Evolutionary conservation across 2,888 invertebrate species (phyloP), one percentile per base, ranked within the genome.

Genomic region (Nomada fucata): DNA sequence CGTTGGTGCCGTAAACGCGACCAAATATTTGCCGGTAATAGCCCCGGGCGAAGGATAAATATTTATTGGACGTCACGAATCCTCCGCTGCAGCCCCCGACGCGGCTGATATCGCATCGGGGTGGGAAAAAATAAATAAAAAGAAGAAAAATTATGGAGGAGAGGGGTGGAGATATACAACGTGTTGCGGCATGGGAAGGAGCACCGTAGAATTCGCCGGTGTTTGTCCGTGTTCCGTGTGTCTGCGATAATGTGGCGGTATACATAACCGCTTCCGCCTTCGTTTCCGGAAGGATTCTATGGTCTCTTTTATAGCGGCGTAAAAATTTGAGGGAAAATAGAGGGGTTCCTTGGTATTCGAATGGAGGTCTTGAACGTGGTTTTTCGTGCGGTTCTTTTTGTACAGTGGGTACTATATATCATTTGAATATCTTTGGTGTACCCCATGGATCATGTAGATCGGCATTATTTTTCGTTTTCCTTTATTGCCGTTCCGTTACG

Each of bases 21-120:
- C 87, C 89, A 88, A 89, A 88, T 89, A 89, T 88, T 88, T 88
- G 88, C 82, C 80, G 81, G 84, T 89, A 89, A 89, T 89, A 85
- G 83, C 86, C 84, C 63, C 64, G 69, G 76, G 87, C 87, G 72
- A 76, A 74, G 85, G 74, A 89, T 87, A 88, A 89, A 88, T 88
- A 88, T 88, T 88, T 88, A 89, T 88, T 68, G 85, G 75, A 74
- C 83, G 81, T 82, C 83, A 83, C 79, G 73, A 65, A 85, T 77
- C 68, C 81, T 79, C 44, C 68, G 79, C 29, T 65, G 72, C 68
- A 47, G 55, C 52, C 63, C 75, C 63, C 75, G 75, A 74, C 70
- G 67, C 74, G 57, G 65, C 69, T 76, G 67, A 77, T 71, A 61
- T 47, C 73, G 59, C 70, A 75, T 69, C n/a, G 29, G 26, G 29